Base-by-base conservation (phyloP, 2,888 invertebrate species). In the Sipha maydis region DNA sequence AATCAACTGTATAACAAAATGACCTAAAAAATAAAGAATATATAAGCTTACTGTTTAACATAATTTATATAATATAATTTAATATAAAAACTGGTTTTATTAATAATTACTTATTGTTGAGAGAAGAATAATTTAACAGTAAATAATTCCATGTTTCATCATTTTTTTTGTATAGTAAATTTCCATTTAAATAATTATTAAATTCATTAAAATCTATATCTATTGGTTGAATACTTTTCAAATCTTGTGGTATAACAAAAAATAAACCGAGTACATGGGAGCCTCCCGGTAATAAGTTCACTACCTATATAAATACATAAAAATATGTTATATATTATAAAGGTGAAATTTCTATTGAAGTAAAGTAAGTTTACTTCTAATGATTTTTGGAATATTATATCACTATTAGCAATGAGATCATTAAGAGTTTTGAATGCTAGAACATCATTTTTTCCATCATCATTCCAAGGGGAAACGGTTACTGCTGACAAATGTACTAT, bases 231-330 rank as follows among this genome's bases (percentile, higher is more conserved):
- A 73, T 61, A 73, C 75, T 73, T 41, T 79, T 80, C n/a, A 88
- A 73, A 82, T 88, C 80, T 75, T 61, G 34, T 31, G 86, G 86
- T 56, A 88, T 95, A 88, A 95, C 94, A 67, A 96, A 93, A 92
- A 97, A 97, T 90, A 97, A 93, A 92, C 96, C 98, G 91, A 97
- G 93, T 82, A 98, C 95, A 92, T 95, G 95, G 93, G 98, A 95
- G 78, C 97, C 98, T 77, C 98, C 98, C 56, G 97, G 97, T 90
- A 98, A 93, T 97, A 98, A 97, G 92, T 97, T 94, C 3, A 96
- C 95, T 1, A 97, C 94, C 94, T 94, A 48, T 9, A 80, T 25
- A 80, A 41, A 31, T 31, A 38, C 9, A 28, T 25, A 73, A 69
- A 14, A 38, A 38, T 73, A n/a, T 31, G 28, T 41, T 28, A 54